Conservation (phyloP, 2,888 invertebrate genomes). For the Cephus pygmeus region DNA sequence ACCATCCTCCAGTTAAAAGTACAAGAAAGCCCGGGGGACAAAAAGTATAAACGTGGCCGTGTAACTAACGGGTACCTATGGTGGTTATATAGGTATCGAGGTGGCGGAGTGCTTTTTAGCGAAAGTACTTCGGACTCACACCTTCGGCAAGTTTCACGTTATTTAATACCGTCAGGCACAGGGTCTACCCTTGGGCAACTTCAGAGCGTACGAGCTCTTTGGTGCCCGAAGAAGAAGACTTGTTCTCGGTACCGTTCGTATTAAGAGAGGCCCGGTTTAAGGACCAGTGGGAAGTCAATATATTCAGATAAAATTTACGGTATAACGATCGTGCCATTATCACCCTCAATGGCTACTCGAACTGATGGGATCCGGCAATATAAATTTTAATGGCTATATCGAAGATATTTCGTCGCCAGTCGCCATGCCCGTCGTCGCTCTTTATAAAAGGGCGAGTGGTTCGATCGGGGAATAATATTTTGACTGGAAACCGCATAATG, state of each 20-base stretch:
- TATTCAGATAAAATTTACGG: not conserved
- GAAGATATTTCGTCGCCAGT: not conserved
- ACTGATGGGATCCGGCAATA: not conserved
- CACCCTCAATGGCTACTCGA: not conserved
- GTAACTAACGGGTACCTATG: not conserved
- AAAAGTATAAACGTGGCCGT: not conserved
- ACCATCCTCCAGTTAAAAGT: constrained; percentile 20
- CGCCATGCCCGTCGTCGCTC: not conserved
- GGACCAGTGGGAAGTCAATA: not conserved
- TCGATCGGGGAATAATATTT: constrained; percentile 20
- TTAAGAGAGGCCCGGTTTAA: not conserved
- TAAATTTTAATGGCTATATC: not conserved
- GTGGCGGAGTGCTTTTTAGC: not conserved
- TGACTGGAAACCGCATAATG: constrained; percentile 43
- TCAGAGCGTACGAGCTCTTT: not conserved
- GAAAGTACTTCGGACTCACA: not conserved
- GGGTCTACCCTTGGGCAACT: not conserved
- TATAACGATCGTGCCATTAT: not conserved
- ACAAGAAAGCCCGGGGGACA: not conserved
- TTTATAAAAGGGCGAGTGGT: not conserved
- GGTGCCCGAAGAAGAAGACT: not conserved
- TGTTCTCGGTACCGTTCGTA: not conserved
- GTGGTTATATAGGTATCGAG: not conserved
- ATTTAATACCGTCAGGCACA: not conserved
- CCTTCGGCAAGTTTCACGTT: not conserved